Evolutionary conservation across 2,113 vertebrate genomes (phyloP).

Genomic region (Nothoprocta pentlandii): DNA sequence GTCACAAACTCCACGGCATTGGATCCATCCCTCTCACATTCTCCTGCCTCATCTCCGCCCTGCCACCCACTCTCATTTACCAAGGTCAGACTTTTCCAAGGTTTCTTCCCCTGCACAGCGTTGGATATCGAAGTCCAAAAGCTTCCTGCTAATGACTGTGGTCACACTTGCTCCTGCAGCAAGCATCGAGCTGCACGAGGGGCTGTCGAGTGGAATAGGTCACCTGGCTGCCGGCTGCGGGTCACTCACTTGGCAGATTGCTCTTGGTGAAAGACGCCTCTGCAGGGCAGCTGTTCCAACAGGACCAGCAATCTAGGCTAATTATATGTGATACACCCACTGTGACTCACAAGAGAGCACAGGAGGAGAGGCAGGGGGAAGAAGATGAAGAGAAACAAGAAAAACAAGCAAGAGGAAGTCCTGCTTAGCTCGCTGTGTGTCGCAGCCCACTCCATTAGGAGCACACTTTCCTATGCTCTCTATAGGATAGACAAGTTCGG

Average conservation of each 20-base stretch:
- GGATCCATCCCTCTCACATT: slow-evolving; percentile 60
- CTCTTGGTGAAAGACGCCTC: slow-evolving; percentile 71
- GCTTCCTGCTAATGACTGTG: slow-evolving; percentile 80
- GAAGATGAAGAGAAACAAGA: neutral
- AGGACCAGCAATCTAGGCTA: slow-evolving; percentile 74
- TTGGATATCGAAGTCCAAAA: slow-evolving; percentile 55
- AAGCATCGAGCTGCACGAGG: slow-evolving; percentile 68
- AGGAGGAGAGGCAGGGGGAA: neutral
- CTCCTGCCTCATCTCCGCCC: slow-evolving; percentile 18
- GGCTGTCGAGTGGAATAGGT: slow-evolving; percentile 77
- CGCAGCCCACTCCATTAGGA: neutral
- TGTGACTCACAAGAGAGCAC: slow-evolving; percentile 70
- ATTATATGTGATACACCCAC: slow-evolving; percentile 78
- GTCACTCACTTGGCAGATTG: slow-evolving; percentile 71
- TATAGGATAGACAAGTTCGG: neutral
- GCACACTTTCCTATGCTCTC: neutral
- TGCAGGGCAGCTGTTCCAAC: slow-evolving; percentile 79
- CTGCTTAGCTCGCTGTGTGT: neutral
- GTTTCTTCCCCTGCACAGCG: slow-evolving; percentile 45
- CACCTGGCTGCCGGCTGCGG: slow-evolving; percentile 73
- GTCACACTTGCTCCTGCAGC: slow-evolving; percentile 84
- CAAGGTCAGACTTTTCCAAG: slow-evolving; percentile 70
- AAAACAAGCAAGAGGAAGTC: neutral
- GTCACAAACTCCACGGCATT: slow-evolving; percentile 46
- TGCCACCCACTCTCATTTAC: slow-evolving; percentile 32